Conservation (phyloP, 2,113 vertebrate genomes). For the Ceratotherium simum region DNA sequence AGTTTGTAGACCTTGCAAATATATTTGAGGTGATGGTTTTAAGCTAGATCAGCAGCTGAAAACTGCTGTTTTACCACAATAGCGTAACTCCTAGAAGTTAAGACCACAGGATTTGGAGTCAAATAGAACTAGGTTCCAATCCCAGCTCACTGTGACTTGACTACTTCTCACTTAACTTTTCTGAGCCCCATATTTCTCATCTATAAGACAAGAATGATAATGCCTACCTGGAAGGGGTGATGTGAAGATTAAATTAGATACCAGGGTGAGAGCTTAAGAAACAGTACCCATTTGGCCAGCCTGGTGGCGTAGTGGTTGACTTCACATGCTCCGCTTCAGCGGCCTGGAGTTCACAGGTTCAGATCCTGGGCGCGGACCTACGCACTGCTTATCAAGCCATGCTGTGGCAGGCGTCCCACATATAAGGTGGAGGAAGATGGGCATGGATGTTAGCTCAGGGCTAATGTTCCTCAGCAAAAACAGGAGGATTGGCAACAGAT, state of each 20-base stretch:
- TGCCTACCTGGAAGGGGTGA: neutral
- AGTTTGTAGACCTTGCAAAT: neutral
- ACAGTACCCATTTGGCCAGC: neutral
- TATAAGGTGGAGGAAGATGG: too few relatives aligned
- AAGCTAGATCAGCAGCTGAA: neutral
- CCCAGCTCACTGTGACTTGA: neutral
- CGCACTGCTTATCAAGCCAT: too few relatives aligned
- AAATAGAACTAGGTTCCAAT: neutral
- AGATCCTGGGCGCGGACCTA: too few relatives aligned
- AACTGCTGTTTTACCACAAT: constrained; percentile 2
- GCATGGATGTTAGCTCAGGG: too few relatives aligned
- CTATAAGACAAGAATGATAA: constrained; percentile 2
- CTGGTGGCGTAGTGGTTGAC: too few relatives aligned
- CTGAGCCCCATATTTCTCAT: neutral
- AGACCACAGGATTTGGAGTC: constrained; percentile 1
- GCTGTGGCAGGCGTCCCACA: too few relatives aligned
- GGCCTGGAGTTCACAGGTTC: too few relatives aligned
- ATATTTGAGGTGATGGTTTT: constrained; percentile 27
- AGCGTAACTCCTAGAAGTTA: neutral
- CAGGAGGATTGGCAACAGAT: too few relatives aligned
- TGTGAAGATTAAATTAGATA: constrained; percentile 26
- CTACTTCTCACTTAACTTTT: constrained; percentile 8
- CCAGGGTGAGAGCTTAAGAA: constrained; percentile 38
- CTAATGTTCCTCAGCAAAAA: too few relatives aligned
- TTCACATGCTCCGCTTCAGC: too few relatives aligned